phyloP scores from a whole-genome alignment of 1,140 invertebrate species.

The Anagrus nilaparvatae region DNA sequence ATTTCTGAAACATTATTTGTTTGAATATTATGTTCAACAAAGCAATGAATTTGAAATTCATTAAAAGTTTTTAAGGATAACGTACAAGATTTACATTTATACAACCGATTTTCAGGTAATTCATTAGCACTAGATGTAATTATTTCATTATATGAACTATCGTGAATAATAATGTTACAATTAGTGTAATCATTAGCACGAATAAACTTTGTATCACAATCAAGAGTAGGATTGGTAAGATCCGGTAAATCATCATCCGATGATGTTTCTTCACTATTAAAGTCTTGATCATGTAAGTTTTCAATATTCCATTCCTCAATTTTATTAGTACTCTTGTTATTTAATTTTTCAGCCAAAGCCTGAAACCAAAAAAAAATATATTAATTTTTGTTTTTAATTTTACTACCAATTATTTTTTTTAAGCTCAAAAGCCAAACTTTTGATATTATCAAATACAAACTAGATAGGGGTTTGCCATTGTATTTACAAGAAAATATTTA shows the following conservation, averaged over 20 bases:
- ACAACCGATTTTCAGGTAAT: constrained; percentile 19
- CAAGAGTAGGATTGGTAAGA: constrained; percentile 20
- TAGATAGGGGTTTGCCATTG: too few species aligned
- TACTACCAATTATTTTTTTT: too few species aligned
- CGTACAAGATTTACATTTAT: constrained; percentile 32
- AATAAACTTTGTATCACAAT: too few species aligned
- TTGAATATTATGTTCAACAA: constrained; percentile 32
- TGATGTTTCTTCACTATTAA: constrained; percentile 36
- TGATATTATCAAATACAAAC: too few species aligned
- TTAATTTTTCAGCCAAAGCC: constrained; percentile 69
- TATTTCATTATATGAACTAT: too few species aligned
- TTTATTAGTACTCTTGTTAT: constrained; percentile 71
- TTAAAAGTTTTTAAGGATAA: constrained; percentile 27
- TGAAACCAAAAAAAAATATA: constrained; percentile 33
- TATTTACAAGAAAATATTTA: too few species aligned
- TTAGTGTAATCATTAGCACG: too few species aligned
- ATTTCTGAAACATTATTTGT: constrained; percentile 8
- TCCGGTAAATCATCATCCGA: constrained; percentile 38
- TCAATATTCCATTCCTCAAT: constrained; percentile 50
- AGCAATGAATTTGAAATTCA: constrained; percentile 34
- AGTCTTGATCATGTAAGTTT: constrained; percentile 20
- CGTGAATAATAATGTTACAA: too few species aligned
- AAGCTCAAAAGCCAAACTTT: too few species aligned
- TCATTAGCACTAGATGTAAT: too few species aligned
- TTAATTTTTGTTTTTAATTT: constrained; percentile 1